Base-by-base conservation (phyloP, 2,888 invertebrate genomes). In the Megalurothrips usitatus region DNA sequence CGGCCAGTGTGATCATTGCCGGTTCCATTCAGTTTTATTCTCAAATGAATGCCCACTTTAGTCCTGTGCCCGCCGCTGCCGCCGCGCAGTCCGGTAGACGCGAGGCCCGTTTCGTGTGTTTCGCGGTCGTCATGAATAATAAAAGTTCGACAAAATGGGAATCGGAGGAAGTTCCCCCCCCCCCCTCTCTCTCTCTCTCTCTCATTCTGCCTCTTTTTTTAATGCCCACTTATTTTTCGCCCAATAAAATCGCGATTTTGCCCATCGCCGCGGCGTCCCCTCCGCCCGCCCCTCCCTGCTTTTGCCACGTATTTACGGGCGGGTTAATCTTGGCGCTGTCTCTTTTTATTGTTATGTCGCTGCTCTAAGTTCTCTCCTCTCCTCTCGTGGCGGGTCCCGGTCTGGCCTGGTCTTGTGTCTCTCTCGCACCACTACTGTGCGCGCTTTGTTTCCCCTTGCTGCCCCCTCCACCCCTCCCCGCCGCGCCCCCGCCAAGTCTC, bases 301-400 rank as follows among this genome's bases (percentile, higher is more conserved):
- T 52, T 19, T 52, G 23, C 23, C 68, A 23, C 68, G 68, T 26
- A 26, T 23, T 23, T 75, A 23, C 68, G 26, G 12, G 68, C 11
- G 68, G 68, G 68, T 3, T 75, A 23, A 75, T 75, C 26, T 68
- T 68, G 68, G 68, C 68, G 68, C 68, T 68, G 68, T 23, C 23
- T 23, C 68, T 75, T 75, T 75, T 75, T 43, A 75, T 26, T 75
- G 68, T 75, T 26, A 26, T 26, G 68, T 26, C 26, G 68, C n/a
- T 52, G 12, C 19, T 52, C 14, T 52, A 19, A 52, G 52, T 52
- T 19, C 52, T 19, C 52, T 9, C 12, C 14, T 58, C 12, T 14
- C 14, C 52, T 52, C 52, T n/a, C n/a, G n/a, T n/a, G 9, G 52
- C 52, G 1, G 52, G 2, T 12, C 52, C 52, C 52, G 52, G 4